A percentile compares a stretch with the other conserved stretches of the same genome.
phyloP scores from a whole-genome alignment of 1,140 invertebrate species.

The Heliconius nattereri region DNA sequence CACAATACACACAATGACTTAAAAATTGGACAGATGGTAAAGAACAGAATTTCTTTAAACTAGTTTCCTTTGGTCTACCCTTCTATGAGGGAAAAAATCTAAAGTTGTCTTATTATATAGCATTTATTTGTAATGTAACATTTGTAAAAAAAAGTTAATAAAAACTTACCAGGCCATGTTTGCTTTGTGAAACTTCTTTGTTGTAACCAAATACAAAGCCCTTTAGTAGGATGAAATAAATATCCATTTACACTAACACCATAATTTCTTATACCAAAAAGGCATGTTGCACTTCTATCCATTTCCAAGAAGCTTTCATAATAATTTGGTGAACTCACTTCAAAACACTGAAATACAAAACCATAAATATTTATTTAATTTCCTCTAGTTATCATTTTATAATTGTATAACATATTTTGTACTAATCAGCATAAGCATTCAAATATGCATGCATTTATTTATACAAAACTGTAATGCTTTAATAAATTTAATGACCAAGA shows the following conservation, averaged over 20 bases:
- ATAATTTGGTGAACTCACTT: conserved; percentile 86
- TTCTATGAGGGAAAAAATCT: too few relatives aligned
- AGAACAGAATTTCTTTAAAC: too few relatives aligned
- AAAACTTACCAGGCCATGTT: conserved; percentile 91
- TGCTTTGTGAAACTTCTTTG: conserved; percentile 94
- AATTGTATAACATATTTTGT: not conserved
- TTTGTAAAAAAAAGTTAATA: not conserved
- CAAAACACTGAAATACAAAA: conserved; percentile 86
- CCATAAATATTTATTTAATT: not conserved
- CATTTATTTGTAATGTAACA: not conserved
- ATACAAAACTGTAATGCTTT: too few relatives aligned
- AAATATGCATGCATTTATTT: too few relatives aligned
- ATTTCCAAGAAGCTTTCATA: conserved; percentile 89
- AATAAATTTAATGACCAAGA: too few relatives aligned
- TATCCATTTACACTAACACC: conserved; percentile 97
- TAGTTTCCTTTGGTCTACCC: too few relatives aligned
- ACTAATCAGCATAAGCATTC: too few relatives aligned
- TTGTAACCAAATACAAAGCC: conserved; percentile 96
- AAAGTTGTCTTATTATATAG: too few relatives aligned
- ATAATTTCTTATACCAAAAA: conserved; percentile 96
- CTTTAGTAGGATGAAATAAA: conserved; percentile 90
- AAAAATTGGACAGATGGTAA: too few relatives aligned
- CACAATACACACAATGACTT: too few relatives aligned
- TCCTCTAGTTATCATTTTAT: not conserved
- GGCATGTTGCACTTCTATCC: conserved; percentile 94